These are phyloP conservation scores for Lepidurus arcticus DNA, from an alignment of 1,140 invertebrate genomes.

Conservation along the genomic window DNA sequence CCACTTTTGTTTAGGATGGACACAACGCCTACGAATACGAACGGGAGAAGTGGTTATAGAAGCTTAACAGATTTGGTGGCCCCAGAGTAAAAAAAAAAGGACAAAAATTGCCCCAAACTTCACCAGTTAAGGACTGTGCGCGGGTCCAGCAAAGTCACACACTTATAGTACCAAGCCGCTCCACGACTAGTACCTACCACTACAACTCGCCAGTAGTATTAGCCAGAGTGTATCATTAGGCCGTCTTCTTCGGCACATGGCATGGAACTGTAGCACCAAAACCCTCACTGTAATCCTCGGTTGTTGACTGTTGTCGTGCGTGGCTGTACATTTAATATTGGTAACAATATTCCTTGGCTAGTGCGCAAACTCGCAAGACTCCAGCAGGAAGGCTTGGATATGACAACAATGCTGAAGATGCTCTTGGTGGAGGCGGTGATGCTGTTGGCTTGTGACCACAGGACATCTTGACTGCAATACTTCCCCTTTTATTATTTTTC, in stretches of 20 bases:
- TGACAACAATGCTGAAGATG: not conserved
- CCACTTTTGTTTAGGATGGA: not conserved
- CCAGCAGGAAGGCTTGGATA: not conserved
- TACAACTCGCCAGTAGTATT: constrained; percentile 11
- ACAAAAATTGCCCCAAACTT: not conserved
- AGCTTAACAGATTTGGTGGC: too few species aligned
- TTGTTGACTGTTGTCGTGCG: not conserved
- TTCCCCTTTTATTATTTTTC: too few species aligned
- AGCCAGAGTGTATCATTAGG: constrained; percentile 6
- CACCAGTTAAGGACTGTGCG: not conserved
- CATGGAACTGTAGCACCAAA: constrained; percentile 11
- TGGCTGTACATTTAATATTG: not conserved
- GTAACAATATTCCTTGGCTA: constrained; percentile 11
- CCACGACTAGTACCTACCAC: constrained; percentile 13
- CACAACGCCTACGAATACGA: not conserved
- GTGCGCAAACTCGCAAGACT: not conserved
- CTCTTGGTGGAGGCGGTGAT: not conserved
- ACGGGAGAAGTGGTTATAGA: too few species aligned
- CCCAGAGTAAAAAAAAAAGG: too few species aligned
- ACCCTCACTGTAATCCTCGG: not conserved
- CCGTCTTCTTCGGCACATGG: constrained; percentile 2
- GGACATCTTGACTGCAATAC: not conserved
- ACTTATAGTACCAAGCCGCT: constrained; percentile 1
- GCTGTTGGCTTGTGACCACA: not conserved
- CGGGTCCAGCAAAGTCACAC: not conserved